Percentiles rank a stretch among this genome's conserved stretches.
Evolutionary conservation across 2,797 vertebrate species (phyloP).

Genomic region (Vultur gryphus): DNA sequence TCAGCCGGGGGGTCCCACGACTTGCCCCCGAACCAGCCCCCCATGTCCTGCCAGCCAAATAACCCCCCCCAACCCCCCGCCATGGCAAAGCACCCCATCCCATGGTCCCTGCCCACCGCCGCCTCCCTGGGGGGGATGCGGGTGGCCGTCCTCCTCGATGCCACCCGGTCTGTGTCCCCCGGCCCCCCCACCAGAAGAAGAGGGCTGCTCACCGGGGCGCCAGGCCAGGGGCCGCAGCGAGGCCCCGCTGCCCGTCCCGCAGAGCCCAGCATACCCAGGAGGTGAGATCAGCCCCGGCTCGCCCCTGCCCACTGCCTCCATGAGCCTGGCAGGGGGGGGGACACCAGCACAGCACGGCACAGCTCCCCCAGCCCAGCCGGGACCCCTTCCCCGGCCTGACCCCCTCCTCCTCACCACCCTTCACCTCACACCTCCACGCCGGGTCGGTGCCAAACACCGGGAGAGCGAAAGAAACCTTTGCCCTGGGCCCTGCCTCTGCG

Average conservation of each 20-base stretch:
- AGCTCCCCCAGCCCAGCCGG: not conserved
- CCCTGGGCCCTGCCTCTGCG: not conserved
- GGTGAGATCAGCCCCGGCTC: not conserved
- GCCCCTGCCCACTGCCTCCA: not conserved
- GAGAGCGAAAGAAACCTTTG: not conserved
- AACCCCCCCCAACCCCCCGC: not conserved
- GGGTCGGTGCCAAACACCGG: fast-evolving
- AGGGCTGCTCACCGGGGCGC: not conserved
- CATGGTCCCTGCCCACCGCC: not conserved
- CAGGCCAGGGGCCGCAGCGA: fast-evolving
- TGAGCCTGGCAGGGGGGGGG: not conserved
- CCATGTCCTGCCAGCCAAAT: not conserved
- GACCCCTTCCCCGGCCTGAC: not conserved
- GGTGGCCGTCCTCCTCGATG: not conserved
- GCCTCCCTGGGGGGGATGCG: fast-evolving
- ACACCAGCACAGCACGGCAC: not conserved
- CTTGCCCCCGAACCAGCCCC: too few species aligned
- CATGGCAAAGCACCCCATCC: not conserved
- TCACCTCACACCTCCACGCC: not conserved
- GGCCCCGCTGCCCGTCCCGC: not conserved
- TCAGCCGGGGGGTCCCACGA: not conserved
- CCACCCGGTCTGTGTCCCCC: fast-evolving
- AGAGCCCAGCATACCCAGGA: not conserved
- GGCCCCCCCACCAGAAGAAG: too few species aligned
- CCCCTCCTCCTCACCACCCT: not conserved